Evolutionary conservation across 2,113 vertebrate genomes (phyloP).

Genomic region (Nothoprocta pentlandii): DNA sequence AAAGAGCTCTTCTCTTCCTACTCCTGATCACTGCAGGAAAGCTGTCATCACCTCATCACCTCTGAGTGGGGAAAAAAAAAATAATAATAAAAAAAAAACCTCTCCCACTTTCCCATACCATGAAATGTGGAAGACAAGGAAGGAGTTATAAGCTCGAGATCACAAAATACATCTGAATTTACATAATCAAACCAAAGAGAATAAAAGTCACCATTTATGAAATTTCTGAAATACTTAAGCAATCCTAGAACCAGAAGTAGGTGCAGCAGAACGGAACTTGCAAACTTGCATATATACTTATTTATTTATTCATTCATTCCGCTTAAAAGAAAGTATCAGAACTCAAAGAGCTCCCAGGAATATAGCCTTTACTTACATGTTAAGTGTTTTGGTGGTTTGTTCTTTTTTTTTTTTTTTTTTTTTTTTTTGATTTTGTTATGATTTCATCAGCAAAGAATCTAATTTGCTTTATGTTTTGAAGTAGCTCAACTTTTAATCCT

Average conservation of each 20-base stretch:
- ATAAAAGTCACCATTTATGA: background rate
- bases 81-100: background rate
- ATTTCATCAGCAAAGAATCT: background rate
- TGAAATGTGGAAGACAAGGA: background rate
- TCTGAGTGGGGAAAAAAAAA: too few relatives aligned
- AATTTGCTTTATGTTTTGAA: background rate
- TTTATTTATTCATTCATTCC: background rate
- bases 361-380: rapidly evolving
- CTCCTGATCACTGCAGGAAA: background rate
- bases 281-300: background rate
- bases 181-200: background rate
- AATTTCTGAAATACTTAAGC: background rate
- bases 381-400: background rate
- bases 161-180: background rate
- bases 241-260: background rate
- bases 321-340: background rate
- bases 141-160: background rate
- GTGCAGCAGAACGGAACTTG: background rate
- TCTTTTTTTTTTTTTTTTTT: too few relatives aligned
- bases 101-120: background rate
- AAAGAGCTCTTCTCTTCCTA: conserved; percentile 1
- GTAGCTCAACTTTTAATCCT: background rate
- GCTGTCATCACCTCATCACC: background rate
- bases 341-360: background rate
- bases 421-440: background rate